A percentile compares a stretch with the other conserved stretches of the same genome.
phyloP scores from a whole-genome alignment of 2,113 vertebrate genomes.

The Danionella cerebrum region DNA sequence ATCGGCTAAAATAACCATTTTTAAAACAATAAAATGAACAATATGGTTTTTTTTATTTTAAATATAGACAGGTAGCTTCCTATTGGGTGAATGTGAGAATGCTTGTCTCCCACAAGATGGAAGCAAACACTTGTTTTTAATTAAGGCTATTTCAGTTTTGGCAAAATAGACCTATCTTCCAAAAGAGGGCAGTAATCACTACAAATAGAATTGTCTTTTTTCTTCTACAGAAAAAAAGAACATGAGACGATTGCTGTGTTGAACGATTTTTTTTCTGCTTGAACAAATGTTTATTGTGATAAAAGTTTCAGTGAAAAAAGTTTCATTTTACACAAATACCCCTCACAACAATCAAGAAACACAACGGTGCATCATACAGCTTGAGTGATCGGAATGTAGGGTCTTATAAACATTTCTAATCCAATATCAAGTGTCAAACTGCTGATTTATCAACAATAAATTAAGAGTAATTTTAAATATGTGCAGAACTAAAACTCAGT shows the following conservation, averaged over 20 bases:
- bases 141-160: not conserved
- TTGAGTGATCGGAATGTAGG: not conserved
- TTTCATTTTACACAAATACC: not conserved
- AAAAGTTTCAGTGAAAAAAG: not conserved
- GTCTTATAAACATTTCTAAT: not conserved
- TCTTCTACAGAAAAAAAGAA: too few species aligned
- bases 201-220: too few species aligned
- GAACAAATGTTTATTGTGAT: not conserved
- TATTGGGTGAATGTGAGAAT: too few species aligned
- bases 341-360: not conserved
- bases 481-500: not conserved
- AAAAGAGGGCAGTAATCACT: too few species aligned
- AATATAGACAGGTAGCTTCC: too few species aligned
- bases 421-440: not conserved
- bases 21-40: not conserved
- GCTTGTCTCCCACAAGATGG: not conserved
- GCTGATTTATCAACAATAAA: not conserved
- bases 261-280: not conserved
- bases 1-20: too few species aligned
- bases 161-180: too few species aligned
- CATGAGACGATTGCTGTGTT: too few species aligned
- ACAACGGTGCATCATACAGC: not conserved
- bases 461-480: not conserved
- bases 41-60: not conserved
- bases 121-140: not conserved